Conservation (phyloP, 92 coral and sea anemone genomes). For the Phymanthus crucifer region DNA sequence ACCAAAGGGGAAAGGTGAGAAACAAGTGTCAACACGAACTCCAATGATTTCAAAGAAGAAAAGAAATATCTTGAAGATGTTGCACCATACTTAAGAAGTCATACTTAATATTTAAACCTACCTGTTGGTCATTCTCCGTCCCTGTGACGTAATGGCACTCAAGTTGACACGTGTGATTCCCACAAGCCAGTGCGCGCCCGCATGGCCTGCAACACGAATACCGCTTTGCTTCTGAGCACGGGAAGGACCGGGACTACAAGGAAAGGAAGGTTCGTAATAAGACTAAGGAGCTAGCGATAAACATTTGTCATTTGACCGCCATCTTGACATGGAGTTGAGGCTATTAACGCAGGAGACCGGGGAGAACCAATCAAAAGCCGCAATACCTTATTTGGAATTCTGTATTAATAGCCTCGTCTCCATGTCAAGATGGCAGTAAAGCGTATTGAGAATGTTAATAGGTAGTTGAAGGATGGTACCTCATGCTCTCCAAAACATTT, state of each 20-base stretch:
- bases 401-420: too few relatives aligned
- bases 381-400: too few relatives aligned
- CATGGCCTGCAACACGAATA: conserved; percentile 89
- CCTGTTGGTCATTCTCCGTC: conserved; percentile 64
- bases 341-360: too few relatives aligned
- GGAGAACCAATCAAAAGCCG: too few relatives aligned
- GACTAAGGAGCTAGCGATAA: neutral
- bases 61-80: neutral
- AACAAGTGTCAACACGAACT: too few relatives aligned
- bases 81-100: neutral
- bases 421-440: too few relatives aligned
- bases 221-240: conserved; percentile 70
- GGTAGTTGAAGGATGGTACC: conserved; percentile 49
- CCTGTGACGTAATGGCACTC: conserved; percentile 77
- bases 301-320: too few relatives aligned
- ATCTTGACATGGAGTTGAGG: too few relatives aligned
- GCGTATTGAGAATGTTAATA: neutral
- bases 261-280: neutral
- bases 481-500: conserved; percentile 90
- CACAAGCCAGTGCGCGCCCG: conserved; percentile 80
- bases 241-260: conserved; percentile 62
- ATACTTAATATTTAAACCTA: neutral
- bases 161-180: conserved; percentile 80
- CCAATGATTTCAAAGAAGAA: neutral
- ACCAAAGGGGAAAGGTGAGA: neutral